Base-by-base conservation (phyloP, 2,888 invertebrate species). In the Polymixis lichenea region DNA sequence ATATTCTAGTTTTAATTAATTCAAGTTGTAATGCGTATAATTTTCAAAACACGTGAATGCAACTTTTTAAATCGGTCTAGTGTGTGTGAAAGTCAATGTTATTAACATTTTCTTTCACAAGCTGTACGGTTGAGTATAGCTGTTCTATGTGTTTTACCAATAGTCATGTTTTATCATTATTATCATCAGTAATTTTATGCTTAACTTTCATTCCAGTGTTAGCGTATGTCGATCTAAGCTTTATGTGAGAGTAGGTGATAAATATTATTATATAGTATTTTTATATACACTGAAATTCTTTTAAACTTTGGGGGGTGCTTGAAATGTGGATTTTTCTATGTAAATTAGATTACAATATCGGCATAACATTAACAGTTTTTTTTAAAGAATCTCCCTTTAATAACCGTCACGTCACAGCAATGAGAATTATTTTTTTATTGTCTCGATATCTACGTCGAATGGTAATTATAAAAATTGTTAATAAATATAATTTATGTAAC, bases 201-300 rank as follows among this genome's bases (percentile, higher is more conserved):
- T 93, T 94, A 94, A 93, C 91, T 94, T 93, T 95, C 96, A 96
- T 96, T 96, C 96, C 96, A 96, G 94, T 95, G 93, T 93, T 95
- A 94, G 94, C 88, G 90, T 93, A 92, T 92, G 92, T 94, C 92
- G 94, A 92, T 92, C 88, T 95, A 94, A 95, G 95, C 94, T 95
- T 95, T 95, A 95, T 93, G 92, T 94, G 94, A 94, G 93, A 90
- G 86, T 93, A 92, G 90, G 91, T 94, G 89, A 92, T 93, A 93
- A 92, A 80, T 88, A 88, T 84, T 78, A 84, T 87, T 83, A 78
- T 83, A 76, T 93, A 92, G 90, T 95, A 94, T 94, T 95, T 92
- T 95, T 94, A 94, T 95, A 95, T 93, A 93, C 91, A 93, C 90
- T 88, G 83, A 87, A 79, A 91, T 93, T 84, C 81, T 84, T 92